Evolutionary conservation across 2,888 invertebrate genomes (phyloP), one percentile per base, ranked within the genome.

Genomic region (Brachycybe producta): DNA sequence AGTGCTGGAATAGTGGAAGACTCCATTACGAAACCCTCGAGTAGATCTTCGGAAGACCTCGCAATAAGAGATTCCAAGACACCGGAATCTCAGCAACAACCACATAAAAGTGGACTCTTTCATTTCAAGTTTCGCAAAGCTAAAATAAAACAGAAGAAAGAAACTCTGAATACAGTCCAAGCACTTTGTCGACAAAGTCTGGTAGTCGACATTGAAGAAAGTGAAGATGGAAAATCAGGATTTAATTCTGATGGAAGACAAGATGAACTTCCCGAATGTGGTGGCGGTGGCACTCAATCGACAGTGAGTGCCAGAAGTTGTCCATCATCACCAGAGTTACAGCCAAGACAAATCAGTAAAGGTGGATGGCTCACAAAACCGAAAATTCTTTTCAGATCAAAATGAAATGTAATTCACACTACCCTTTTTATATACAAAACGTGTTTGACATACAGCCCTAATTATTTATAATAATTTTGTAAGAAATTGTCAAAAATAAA

Each of bases 141-240:
- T 8, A 51, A 51, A 39, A 17, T 51, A 23, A 51, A 45, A 26
- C 49, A 49, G 36, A 51, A 51, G 23, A 51, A 45, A 28, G 36
- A 46, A 15, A 35, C 5, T 11, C n/a, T 38, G n/a, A 36, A 35
- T n/a, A 13, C 51, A 8, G 51, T 51, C 4, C 44, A 51, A 30
- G 45, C 51, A 2, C 45, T 51, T 19, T 51, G 51, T 24, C 35
- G 51, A 5, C 51, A 51, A 26, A 51, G 51, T 27, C 38, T 51
- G 7, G 26, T 51, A 8, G 51, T 51, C n/a, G 45, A 51, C 26
- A 19, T 51, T n/a, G 23, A 28, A 23, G 23, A 40, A 11, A 21
- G 36, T 1, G 36, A 17, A 2, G 51, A 45, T 5, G n/a, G 26
- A 19, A n/a, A n/a, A n/a, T n/a, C n/a, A n/a, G n/a, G n/a, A n/a